Evolutionary conservation across 2,113 vertebrate genomes (phyloP), one percentile per base, ranked within the genome.

Genomic region (Syngnathus typhle): DNA sequence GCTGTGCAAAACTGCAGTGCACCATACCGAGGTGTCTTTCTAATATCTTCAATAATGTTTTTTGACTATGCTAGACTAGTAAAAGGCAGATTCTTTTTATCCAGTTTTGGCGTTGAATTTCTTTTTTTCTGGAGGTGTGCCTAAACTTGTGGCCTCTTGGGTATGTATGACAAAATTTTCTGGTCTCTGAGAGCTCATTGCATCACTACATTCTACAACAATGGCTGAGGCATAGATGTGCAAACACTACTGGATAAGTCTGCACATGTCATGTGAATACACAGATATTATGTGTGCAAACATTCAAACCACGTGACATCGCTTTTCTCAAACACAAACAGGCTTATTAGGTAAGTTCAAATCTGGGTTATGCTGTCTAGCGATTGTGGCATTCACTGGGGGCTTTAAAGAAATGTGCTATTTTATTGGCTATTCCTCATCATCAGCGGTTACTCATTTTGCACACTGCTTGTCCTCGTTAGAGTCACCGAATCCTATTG

Each of bases 151-250:
- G 58, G 36, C 58, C n/a, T 23, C 13, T 16, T 27, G 54, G 23
- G 15, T 19, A 18, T 16, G 7, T 49, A 16, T 49, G 12, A 36
- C 27, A 1, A 16, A 36, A 58, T 36, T 8, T 58, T 2, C 55
- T 16, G 13, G 5, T 62, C 39, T 11, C 12, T 8, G 60, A 23
- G 39, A 21, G 43, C 23, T 21, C 19, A n/a, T 72, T 38, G 68
- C 72, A 76, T 38, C 37, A 76, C 65, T 64, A 72, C 73, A 44
- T 55, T 68, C 51, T 43, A 64, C 55, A 77, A 80, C 73, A 77
- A 83, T 72, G 67, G 47, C 70, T 39, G 58, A 71, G 63, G 58
- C 62, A 37, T 64, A 59, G 1, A 13, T 67, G 64, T 61, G 64
- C 52, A 72, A 68, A 66, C 64, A 43, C 46, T 55, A 41, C 18